phyloP scores from a whole-genome alignment of 2,888 invertebrate species.

The Leistus spinibarbis region DNA sequence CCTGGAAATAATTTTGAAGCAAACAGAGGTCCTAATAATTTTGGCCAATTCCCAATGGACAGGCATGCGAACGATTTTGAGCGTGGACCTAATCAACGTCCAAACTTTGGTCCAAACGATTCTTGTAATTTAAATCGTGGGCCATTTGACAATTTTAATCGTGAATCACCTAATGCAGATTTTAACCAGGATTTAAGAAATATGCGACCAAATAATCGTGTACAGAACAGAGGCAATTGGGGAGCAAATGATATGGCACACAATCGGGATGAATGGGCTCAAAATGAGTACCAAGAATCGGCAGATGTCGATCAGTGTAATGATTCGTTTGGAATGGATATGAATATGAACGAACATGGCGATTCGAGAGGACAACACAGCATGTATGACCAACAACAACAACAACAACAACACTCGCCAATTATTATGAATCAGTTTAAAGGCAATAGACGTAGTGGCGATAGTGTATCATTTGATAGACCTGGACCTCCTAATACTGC shows the following conservation, averaged over 20 bases:
- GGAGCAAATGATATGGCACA: conserved; percentile 9
- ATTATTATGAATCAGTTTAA: background rate
- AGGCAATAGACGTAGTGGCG: background rate
- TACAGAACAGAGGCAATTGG: background rate
- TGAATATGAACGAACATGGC: background rate
- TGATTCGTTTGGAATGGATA: background rate
- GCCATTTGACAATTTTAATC: conserved; percentile 40
- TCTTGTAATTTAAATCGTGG: conserved; percentile 15
- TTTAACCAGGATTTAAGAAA: background rate
- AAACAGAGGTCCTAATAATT: conserved; percentile 39
- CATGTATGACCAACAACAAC: background rate
- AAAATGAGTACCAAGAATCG: conserved; percentile 7
- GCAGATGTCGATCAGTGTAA: background rate
- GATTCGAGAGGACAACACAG: background rate
- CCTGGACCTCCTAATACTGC: conserved; percentile 10
- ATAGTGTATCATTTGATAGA: background rate
- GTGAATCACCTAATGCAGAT: conserved; percentile 27
- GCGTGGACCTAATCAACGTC: conserved; percentile 39
- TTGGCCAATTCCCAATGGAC: background rate
- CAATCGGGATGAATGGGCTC: conserved; percentile 13
- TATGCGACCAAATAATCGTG: background rate
- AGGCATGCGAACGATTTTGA: conserved; percentile 24
- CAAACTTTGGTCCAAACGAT: background rate
- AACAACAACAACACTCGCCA: background rate
- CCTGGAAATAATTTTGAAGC: background rate